Conservation (phyloP, 1,140 invertebrate genomes). For the Drosophila watanabei region DNA sequence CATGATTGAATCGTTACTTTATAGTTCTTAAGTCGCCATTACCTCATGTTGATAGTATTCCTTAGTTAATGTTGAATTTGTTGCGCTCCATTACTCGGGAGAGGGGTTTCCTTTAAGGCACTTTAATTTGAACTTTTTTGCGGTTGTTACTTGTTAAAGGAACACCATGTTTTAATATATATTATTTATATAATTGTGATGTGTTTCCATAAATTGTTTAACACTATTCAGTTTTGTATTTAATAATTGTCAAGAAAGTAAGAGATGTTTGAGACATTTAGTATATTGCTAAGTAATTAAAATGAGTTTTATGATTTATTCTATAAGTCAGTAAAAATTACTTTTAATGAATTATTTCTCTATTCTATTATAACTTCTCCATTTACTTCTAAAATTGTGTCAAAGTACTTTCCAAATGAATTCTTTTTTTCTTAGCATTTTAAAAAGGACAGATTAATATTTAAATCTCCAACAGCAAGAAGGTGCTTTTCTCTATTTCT, state of each 20-base stretch:
- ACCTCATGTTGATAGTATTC: slow-evolving; percentile 36
- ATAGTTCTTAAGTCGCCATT: slow-evolving; percentile 8
- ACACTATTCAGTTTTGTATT: background rate
- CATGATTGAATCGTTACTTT: slow-evolving; percentile 21
- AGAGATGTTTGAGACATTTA: background rate
- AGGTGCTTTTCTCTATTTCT: background rate
- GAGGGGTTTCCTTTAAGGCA: background rate
- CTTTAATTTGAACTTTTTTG: background rate
- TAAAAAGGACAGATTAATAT: no score
- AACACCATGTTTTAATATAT: background rate
- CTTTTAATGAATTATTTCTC: background rate
- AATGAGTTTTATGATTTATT: background rate
- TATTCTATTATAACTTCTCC: background rate
- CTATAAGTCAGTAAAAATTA: background rate
- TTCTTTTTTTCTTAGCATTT: no score
- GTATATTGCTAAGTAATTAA: background rate
- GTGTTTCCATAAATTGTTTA: background rate
- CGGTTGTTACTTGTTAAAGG: background rate
- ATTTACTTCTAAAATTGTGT: background rate
- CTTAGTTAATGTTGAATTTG: slow-evolving; percentile 22
- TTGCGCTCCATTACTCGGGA: slow-evolving; percentile 19
- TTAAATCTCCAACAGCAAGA: background rate
- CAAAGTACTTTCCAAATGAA: background rate
- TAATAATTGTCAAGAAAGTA: background rate
- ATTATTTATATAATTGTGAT: background rate